phyloP scores from a whole-genome alignment of 2,888 invertebrate genomes.

The Ariolimax columbianus region DNA sequence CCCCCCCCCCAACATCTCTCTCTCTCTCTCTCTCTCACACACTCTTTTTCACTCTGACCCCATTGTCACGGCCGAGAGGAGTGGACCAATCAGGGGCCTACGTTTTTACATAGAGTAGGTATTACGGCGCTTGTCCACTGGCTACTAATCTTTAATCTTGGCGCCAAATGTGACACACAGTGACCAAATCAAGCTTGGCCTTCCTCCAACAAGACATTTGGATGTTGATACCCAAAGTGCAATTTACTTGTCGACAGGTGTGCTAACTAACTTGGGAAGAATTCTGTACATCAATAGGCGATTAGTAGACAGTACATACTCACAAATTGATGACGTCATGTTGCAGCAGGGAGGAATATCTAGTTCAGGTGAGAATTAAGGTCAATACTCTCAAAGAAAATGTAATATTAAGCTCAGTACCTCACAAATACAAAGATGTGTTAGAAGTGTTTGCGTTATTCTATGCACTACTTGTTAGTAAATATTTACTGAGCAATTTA shows the following conservation, averaged over 20 bases:
- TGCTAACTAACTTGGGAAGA: not conserved
- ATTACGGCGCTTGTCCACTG: not conserved
- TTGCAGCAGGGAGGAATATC: slow-evolving; percentile 24
- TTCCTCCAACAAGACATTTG: not conserved
- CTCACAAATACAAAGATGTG: too few species aligned
- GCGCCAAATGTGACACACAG: not conserved
- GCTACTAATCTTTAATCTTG: slow-evolving; percentile 23
- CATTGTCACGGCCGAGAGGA: slow-evolving; percentile 9
- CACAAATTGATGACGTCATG: slow-evolving; percentile 44
- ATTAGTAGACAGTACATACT: not conserved
- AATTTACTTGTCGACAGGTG: slow-evolving; percentile 37
- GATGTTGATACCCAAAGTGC: slow-evolving; percentile 33
- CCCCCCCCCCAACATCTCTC: too few species aligned
- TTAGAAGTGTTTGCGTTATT: too few species aligned
- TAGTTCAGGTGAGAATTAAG: slow-evolving; percentile 35
- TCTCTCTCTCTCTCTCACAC: too few species aligned
- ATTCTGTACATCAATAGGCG: slow-evolving; percentile 21
- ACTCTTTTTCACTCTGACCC: not conserved
- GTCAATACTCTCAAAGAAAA: not conserved
- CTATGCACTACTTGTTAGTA: too few species aligned
- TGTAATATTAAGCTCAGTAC: too few species aligned
- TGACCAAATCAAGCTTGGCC: not conserved
- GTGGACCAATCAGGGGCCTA: slow-evolving; percentile 15
- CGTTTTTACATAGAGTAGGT: not conserved
- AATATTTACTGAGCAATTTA: too few species aligned